Percentiles rank a stretch among this genome's conserved stretches.
Evolutionary conservation across 2,113 vertebrate genomes (phyloP).

Genomic region (Mormoops blainvillei): DNA sequence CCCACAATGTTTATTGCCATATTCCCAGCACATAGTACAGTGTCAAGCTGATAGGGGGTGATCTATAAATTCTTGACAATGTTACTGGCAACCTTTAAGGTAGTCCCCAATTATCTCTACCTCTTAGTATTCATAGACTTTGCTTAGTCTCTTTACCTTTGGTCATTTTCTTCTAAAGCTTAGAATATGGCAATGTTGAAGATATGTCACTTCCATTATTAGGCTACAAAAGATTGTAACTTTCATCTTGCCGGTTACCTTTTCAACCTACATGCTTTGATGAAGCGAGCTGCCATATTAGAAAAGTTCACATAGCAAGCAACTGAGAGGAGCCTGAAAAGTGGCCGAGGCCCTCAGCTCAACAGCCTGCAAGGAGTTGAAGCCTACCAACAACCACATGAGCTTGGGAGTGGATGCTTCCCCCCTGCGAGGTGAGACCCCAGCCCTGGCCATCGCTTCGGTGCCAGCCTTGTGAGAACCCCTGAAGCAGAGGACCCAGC

Average conservation of each 20-base stretch:
- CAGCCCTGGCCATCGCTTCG: not conserved
- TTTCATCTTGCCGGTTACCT: not conserved
- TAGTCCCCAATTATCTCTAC: not conserved
- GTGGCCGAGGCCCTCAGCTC: not conserved
- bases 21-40: not conserved
- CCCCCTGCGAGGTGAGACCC: not conserved
- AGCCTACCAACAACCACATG: not conserved
- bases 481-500: not conserved
- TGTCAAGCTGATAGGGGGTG: not conserved
- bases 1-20: not conserved
- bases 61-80: not conserved
- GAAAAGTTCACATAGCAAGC: not conserved
- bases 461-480: not conserved
- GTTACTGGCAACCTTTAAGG: not conserved
- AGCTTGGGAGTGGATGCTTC: not conserved
- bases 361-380: not conserved
- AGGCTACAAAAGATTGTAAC: not conserved
- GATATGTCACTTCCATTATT: not conserved
- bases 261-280: not conserved
- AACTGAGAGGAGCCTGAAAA: not conserved
- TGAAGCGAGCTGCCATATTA: not conserved
- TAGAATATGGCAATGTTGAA: not conserved
- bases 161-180: not conserved
- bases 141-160: not conserved
- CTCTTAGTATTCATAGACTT: not conserved